Evolutionary conservation across 2,888 invertebrate genomes (phyloP), one percentile per base, ranked within the genome.

Genomic region (Parnassius mnemosyne): DNA sequence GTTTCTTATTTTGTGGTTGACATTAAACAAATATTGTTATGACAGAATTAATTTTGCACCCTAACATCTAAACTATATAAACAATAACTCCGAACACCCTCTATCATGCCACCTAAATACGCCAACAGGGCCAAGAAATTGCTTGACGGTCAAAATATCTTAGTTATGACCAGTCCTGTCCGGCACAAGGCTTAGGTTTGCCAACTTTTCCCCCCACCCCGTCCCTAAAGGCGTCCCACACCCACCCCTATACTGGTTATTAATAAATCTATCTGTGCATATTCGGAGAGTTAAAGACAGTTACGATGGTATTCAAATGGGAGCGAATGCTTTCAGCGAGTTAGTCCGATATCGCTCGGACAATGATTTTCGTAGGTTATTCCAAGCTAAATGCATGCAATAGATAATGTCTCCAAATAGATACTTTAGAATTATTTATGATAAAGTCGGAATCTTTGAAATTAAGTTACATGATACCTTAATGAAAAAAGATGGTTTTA

Each of bases 71-170:
- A 83, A 81, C 79, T 75, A 68, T 70, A 66, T 67, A 70, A 77
- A 77, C 80, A 80, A 78, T 78, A 82, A 77, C 74, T 77, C 65
- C 52, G 71, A 80, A 78, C 90, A 89, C 69, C 85, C 88, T 84
- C 77, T 89, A 76, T 78, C 74, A 68, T 65, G 68, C 76, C 75
- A 77, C 77, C 77, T 74, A 77, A 74, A 74, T 71, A 75, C 71
- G 72, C 71, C 71, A 66, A 78, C 78, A 79, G 74, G 77, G 81
- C 86, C 87, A 90, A 89, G 89, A 88, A 87, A 89, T 89, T 85
- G 87, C 88, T 83, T 85, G 89, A 87, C 89, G 87, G 88, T 89
- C 91, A 89, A 91, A 90, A 90, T 89, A 90, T 91, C 90, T 90
- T 90, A 89, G 90, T 88, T 91, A 90, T 90, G 90, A 87, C 90